Percentiles rank a stretch among this genome's conserved stretches.
These are phyloP conservation scores for Syngnathus scovelli DNA, from an alignment of 2,113 vertebrate genomes.

Conservation along the genomic window DNA sequence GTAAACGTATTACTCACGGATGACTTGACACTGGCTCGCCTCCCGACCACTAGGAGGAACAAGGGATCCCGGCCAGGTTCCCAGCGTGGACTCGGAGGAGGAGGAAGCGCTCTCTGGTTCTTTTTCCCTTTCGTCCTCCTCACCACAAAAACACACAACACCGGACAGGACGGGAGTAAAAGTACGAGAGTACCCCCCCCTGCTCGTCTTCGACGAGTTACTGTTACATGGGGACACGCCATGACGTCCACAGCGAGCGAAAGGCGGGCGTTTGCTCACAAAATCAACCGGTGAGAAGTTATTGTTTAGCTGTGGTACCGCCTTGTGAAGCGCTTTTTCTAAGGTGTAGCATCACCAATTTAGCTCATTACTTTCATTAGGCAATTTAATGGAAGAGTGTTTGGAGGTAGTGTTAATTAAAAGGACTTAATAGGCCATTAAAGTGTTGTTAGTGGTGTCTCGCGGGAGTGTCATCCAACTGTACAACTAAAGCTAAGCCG, in stretches of 20 bases:
- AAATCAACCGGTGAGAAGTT: conserved; percentile 83
- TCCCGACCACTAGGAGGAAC: conserved; percentile 69
- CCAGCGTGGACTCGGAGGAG: conserved; percentile 49
- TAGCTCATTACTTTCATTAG: background rate
- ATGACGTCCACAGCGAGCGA: conserved; percentile 75
- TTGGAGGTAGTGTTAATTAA: background rate
- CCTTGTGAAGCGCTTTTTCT: background rate
- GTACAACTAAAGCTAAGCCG: background rate
- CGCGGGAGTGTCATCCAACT: background rate
- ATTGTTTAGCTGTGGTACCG: conserved; percentile 38
- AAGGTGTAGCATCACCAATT: background rate
- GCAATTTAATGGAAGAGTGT: background rate
- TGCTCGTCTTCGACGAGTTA: conserved; percentile 34
- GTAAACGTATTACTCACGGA: rapidly evolving
- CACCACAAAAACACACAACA: conserved; percentile 7
- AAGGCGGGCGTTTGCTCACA: conserved; percentile 85
- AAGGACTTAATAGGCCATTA: background rate
- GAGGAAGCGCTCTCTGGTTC: conserved; percentile 60
- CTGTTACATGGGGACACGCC: conserved; percentile 44
- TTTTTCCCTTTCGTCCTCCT: conserved; percentile 17
- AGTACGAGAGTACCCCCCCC: conserved; percentile 1
- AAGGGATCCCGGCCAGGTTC: conserved; percentile 40
- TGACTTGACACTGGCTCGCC: conserved; percentile 19
- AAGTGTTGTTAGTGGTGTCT: background rate
- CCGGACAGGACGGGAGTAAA: conserved; percentile 1